These are phyloP conservation scores for Gryllus longicercus DNA, from an alignment of 2,888 invertebrate genomes.

Conservation along the genomic window DNA sequence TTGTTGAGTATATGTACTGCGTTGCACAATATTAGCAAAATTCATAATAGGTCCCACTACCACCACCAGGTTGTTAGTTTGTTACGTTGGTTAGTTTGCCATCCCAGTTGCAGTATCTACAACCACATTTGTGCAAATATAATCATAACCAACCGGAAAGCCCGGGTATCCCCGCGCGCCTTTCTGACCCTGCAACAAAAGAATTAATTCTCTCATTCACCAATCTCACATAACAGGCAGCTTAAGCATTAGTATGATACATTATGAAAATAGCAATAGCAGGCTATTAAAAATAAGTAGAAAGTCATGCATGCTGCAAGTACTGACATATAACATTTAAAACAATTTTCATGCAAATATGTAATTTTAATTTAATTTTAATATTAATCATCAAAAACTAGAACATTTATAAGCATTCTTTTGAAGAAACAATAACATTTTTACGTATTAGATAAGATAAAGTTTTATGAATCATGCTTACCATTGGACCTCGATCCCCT, in stretches of 20 bases:
- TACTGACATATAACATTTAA: not conserved
- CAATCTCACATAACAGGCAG: slow-evolving; percentile 20
- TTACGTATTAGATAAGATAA: too few relatives aligned
- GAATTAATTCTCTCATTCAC: slow-evolving; percentile 35
- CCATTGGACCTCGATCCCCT: slow-evolving; percentile 71
- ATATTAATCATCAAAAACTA: not conserved
- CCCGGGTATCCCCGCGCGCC: slow-evolving; percentile 57
- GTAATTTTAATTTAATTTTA: not conserved
- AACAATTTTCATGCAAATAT: not conserved
- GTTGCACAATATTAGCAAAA: too few relatives aligned
- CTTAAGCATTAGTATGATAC: slow-evolving; percentile 21
- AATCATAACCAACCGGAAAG: slow-evolving; percentile 53
- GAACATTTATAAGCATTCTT: too few relatives aligned
- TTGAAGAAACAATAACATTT: too few relatives aligned
- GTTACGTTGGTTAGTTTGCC: not conserved
- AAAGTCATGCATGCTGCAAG: not conserved
- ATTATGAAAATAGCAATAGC: not conserved
- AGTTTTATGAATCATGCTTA: slow-evolving; percentile 50
- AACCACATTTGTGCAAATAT: slow-evolving; percentile 38
- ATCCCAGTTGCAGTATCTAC: not conserved
- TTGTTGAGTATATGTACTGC: too few relatives aligned
- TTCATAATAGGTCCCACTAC: not conserved
- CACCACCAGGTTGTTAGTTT: not conserved
- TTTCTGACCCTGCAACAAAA: slow-evolving; percentile 55
- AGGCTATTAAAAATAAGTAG: not conserved